Percentiles rank a stretch among this genome's conserved stretches.
phyloP scores from a whole-genome alignment of 35 echinoderm and acorn worm species.

The Chiridota heheva region DNA sequence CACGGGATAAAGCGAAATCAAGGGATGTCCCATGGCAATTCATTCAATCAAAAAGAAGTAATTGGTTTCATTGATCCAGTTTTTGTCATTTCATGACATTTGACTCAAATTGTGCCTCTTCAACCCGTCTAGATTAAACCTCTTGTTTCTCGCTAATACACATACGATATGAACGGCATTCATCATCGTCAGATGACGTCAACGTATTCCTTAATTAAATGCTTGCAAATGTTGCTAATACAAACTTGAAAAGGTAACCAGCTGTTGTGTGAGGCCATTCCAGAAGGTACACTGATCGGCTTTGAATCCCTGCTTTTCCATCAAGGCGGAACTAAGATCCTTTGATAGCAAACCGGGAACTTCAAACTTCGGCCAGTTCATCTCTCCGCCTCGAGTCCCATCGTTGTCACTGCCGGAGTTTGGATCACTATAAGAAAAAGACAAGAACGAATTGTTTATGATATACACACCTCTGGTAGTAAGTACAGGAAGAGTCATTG shows the following conservation, averaged over 20 bases:
- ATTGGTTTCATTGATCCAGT: no score
- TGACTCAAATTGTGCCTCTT: background rate
- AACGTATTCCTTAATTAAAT: background rate
- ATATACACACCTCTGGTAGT: background rate
- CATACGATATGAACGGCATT: background rate
- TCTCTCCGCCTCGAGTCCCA: conserved; percentile 30
- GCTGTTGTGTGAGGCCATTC: conserved; percentile 30
- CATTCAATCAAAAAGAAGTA: no score
- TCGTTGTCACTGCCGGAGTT: conserved; percentile 33
- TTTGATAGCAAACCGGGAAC: conserved; percentile 64
- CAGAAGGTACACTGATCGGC: conserved; percentile 61
- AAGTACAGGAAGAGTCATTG: background rate
- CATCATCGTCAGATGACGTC: background rate
- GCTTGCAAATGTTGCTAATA: background rate
- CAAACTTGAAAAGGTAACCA: conserved; percentile 55
- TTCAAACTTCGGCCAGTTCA: conserved; percentile 49
- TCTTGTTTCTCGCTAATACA: background rate
- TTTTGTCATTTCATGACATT: background rate
- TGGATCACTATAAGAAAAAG: conserved; percentile 35
- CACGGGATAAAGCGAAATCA: no score
- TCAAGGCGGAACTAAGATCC: conserved; percentile 35
- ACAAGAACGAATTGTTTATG: background rate
- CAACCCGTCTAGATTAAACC: background rate
- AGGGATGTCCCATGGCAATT: no score
- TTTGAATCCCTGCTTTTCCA: conserved; percentile 28